Base-by-base conservation (phyloP, 2,888 invertebrate species). In the Ormyrus labotus region DNA sequence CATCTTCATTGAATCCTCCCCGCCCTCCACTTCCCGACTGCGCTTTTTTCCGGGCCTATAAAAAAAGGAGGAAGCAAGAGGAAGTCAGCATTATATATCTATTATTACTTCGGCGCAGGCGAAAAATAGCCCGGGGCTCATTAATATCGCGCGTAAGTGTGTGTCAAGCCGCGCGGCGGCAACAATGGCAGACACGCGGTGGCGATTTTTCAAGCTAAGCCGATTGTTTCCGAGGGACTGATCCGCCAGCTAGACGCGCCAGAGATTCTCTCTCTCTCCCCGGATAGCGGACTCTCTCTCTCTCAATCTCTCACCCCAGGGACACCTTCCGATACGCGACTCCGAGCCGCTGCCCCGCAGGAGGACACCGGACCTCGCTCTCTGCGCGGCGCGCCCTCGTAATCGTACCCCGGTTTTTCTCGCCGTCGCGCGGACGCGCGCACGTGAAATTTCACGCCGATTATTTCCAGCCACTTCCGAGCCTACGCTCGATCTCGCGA, bases 181-280 rank as follows among this genome's bases (percentile, higher is more conserved):
- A 65, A 47, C 69, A 72, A 67, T 60, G 65, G 53, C 47, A 34
- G 48, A 2, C 60, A 51, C 69, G 34, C 61, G 34, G 64, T 47
- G 64, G 70, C 50, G 70, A 81, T 81, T 81, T 81, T 81, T 81
- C 81, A 81, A 78, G 81, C 81, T 81, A 81, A 81, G 78, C 70
- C 64, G 68, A 75, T 74, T 60, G 67, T 75, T 5, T 51, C n/a
- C 72, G 7, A 8, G 34, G 58, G 58, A 19, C 58, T 6, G 58
- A 13, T n/a, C 45, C 58, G 9, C 9, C 55, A 34, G 63, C 45
- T 63, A 63, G n/a, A 8, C 51, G n/a, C 48, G 48, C 70, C 19
- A 0, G 10, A 13, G 48, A 58, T 10, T 8, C 48, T 47, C n/a
- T n/a, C 8, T n/a, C 11, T 11, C 45, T 50, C 50, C 61, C 6